These are phyloP conservation scores for Pangasianodon gigas DNA, from an alignment of 2,113 vertebrate genomes.

Conservation along the genomic window DNA sequence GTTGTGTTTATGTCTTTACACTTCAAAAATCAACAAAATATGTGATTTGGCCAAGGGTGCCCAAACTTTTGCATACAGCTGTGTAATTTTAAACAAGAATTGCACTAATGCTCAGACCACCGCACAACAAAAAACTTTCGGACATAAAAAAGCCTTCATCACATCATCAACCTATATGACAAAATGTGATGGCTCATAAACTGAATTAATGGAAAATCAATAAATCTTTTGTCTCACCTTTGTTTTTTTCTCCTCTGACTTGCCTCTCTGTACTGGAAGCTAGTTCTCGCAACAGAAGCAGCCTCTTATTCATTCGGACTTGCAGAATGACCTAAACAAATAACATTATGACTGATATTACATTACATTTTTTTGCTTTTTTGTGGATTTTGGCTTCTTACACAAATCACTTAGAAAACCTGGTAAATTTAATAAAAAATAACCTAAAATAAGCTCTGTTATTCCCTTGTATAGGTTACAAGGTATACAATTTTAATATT, in stretches of 20 bases:
- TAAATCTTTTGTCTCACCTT: slow-evolving; percentile 2
- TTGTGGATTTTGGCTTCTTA: background rate
- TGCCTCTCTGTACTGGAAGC: slow-evolving; percentile 38
- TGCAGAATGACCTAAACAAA: slow-evolving; percentile 74
- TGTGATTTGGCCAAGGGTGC: too few species aligned
- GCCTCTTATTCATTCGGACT: slow-evolving; percentile 72
- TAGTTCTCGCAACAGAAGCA: slow-evolving; percentile 69
- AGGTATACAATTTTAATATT: background rate
- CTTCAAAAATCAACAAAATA: too few species aligned
- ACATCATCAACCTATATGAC: background rate
- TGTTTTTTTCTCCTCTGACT: slow-evolving; percentile 54
- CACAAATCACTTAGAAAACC: background rate
- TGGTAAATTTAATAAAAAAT: background rate
- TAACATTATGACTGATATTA: background rate
- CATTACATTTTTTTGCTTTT: background rate
- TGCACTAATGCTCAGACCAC: background rate
- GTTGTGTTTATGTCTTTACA: too few species aligned
- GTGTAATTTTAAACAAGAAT: background rate
- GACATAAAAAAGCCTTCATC: background rate
- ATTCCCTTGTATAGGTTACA: background rate
- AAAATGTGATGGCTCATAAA: background rate
- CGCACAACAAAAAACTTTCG: background rate
- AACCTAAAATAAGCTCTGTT: background rate
- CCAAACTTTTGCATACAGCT: too few species aligned
- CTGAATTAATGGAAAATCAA: background rate